Evolutionary conservation across 2,888 invertebrate species (phyloP), one percentile per base, ranked within the genome.

Genomic region (Morpho helenor): DNA sequence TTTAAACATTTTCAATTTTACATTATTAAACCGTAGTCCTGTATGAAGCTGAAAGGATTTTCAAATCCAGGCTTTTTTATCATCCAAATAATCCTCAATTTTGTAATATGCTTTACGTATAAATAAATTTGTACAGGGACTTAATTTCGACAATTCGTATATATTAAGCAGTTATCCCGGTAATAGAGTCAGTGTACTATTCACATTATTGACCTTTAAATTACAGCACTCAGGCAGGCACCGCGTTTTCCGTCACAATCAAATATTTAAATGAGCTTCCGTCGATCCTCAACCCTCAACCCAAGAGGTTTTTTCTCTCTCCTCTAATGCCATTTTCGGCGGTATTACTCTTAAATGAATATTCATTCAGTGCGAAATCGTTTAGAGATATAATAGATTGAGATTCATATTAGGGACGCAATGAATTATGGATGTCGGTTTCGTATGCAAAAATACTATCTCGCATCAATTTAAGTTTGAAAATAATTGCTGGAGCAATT

Each of bases 351-450:
- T 75, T 78, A 84, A 87, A 87, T 89, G 88, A 89, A 89, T 89
- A 89, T 89, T 88, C 88, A 89, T 89, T 83, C 73, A 72, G 77
- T 80, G 83, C 79, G 76, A 87, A 88, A 88, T 84, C 88, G 88
- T 82, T 89, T 86, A 86, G 83, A 85, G 85, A 85, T 87, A 85
- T 87, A 87, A 87, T 87, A 87, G 82, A 87, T 85, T 81, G 84
- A 77, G 80, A 82, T 84, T 84, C 83, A 83, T 86, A 85, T 86
- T 84, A 83, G 77, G 79, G 75, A 74, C 71, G 69, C 70, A 75
- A 80, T 84, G 84, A 86, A 82, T 86, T 83, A 86, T 82, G 77
- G 79, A 79, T 77, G 73, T 74, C 74, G 75, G 73, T 79, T 84
- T 77, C 73, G 73, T 76, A 77, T 76, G 77, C 77, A 72, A 66